phyloP scores from a whole-genome alignment of 2,113 vertebrate species.

The Bombycilla garrulus region DNA sequence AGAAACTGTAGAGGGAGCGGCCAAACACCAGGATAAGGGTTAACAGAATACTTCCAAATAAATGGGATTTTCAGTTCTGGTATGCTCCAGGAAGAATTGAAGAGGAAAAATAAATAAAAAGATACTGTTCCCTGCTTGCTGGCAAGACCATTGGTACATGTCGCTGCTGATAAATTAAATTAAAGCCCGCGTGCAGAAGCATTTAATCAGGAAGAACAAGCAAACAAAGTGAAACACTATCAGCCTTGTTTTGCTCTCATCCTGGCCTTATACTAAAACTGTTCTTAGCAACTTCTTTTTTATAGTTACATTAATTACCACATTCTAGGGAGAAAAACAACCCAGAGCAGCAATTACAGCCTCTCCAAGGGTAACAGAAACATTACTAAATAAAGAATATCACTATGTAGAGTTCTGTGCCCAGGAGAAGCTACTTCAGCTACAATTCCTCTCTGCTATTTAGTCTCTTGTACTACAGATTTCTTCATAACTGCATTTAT shows the following conservation, averaged over 20 bases:
- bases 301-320: slow-evolving; percentile 26
- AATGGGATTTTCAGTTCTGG: background rate
- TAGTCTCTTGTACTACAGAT: background rate
- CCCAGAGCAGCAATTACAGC: background rate
- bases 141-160: slow-evolving; percentile 3
- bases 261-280: background rate
- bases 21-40: background rate
- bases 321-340: slow-evolving; percentile 19
- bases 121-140: slow-evolving; percentile 2
- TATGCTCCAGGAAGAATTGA: background rate
- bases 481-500: background rate
- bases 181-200: slow-evolving; percentile 34
- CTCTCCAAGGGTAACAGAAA: background rate
- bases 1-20: slow-evolving; percentile 13
- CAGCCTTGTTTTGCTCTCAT: slow-evolving; percentile 9
- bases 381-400: background rate
- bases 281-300: slow-evolving; percentile 22
- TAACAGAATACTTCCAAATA: slow-evolving; percentile 22
- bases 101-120: background rate
- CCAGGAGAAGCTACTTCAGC: background rate
- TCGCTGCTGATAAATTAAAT: slow-evolving; percentile 59
- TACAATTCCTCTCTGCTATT: background rate
- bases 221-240: slow-evolving; percentile 39
- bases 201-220: slow-evolving; percentile 40
- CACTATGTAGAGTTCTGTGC: background rate